Evolutionary conservation across 2,888 invertebrate genomes (phyloP), one percentile per base, ranked within the genome.

Genomic region (Limnephilus marmoratus): DNA sequence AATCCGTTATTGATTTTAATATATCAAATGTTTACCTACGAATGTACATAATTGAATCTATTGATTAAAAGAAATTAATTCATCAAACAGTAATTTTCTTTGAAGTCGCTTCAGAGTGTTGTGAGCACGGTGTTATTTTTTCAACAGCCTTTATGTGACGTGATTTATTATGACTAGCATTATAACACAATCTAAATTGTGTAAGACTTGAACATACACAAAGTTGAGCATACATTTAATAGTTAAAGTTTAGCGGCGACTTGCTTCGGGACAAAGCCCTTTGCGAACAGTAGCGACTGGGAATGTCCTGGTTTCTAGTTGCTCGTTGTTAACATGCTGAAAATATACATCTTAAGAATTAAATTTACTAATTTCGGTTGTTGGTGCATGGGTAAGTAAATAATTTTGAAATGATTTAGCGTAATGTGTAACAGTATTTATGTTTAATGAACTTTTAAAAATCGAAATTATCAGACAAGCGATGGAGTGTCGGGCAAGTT

Each of bases 171-270:
- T 87, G 87, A 53, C 29, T 68, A 87, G n/a, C 87, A 34, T 87
- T 87, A 87, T 87, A 87, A 87, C 87, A 53, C 87, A 87, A 87
- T 87, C 49, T 87, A 53, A 87, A 87, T 87, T 87, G 29, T 53
- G 68, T 87, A 68, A 87, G 87, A 68, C 87, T 87, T 37, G 87
- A 86, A 41, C 87, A 53, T 49, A 53, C 87, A 87, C 53, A 87
- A 87, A 87, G 87, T 87, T 87, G 53, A 87, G 87, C n/a, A 87
- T 87, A 87, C 53, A 87, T 87, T 87, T 87, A 87, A 53, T 87
- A 87, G 87, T 87, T 87, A 53, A 87, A 87, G 87, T 87, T 87
- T 53, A 34, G 49, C 29, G 87, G 87, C 53, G 87, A 87, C 87
- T 87, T 87, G 87, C 18, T 53, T 37, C 68, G 68, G 87, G 31